Base-by-base conservation (phyloP, 2,113 vertebrate species). In the Eupsittula cactorum region DNA sequence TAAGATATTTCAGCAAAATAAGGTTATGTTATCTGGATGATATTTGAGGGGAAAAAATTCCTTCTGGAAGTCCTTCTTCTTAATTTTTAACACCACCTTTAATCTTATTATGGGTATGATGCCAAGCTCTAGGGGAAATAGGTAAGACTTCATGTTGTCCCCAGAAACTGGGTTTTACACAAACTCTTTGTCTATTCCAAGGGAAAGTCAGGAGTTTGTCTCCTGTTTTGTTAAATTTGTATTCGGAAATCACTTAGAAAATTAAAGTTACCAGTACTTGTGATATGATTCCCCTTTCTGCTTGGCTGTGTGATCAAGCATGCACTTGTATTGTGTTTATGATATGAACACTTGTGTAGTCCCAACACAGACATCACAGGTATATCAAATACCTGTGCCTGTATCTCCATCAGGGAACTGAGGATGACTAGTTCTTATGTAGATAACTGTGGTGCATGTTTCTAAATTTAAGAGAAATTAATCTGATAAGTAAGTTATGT, bases 271-370 rank as follows among this genome's bases (percentile, higher is more conserved):
- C 35, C 7, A 25, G 23, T 68, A 53, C 39, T 60, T 65, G 47
- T 47, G 16, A 52, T 60, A 46, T 13, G 12, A 67, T 60, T 53
- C 27, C 14, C 28, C 17, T 52, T 74, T 41, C 33, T 79, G 46
- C 52, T 74, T 80, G 19, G 19, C 14, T 41, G 8, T 28, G 39
- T 25, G 42, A 69, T 74, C 52, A 78, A 78, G 31, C 24, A 29
- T 29, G 35, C 2, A 0, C 37, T 46, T 0, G 0, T 17, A 8
- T 15, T 35, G 8, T 70, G 18, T 71, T 75, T 65, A 19, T 44
- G 60, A 18, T 39, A 31, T 74, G 20, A 74, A 24, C 24, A 52
- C 17, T 75, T 69, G 20, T 33, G 25, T 79, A 44, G 35, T 41
- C 53, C 29, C 64, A 46, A 59, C 16, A 44, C 2, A 76, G 39